Evolutionary conservation across 2,888 invertebrate genomes (phyloP), one percentile per base, ranked within the genome.

Genomic region (Epinotia brunnichana): DNA sequence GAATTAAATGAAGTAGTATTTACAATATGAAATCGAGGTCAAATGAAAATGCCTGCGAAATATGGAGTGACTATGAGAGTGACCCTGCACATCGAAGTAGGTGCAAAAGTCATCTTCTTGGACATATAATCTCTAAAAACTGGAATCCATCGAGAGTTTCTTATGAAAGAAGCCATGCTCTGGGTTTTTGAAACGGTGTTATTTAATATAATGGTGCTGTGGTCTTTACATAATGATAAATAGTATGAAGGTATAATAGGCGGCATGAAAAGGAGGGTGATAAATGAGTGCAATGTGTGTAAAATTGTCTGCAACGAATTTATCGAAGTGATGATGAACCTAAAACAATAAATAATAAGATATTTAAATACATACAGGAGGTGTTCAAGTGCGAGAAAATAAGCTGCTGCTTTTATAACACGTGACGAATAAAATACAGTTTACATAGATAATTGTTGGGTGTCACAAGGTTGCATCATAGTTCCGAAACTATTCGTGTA

Each of bases 251-350:
- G 83, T 59, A 85, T 81, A 61, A 82, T 78, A 15, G 89, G 85
- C 67, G 86, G 81, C 80, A 87, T 83, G 78, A 88, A 87, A 74
- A 88, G 78, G 59, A 87, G 76, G 76, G 86, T 83, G 74, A 91
- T 81, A 54, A 85, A 88, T 79, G 90, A 81, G 76, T 88, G 85
- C 78, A 89, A 79, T 79, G 83, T 81, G 74, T 82, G 80, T 76
- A 91, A 79, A 75, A 90, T 79, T 75, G 85, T 84, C 80, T 89
- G 88, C 80, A 93, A 77, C 79, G 84, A 80, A 79, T 83, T 78
- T 80, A 85, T 81, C 82, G 92, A 87, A 80, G 90, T 87, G 90
- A 83, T 84, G 91, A 91, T 87, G 82, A 92, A 93, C 92, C 93
- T 93, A 92, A 89, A 93, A 93, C 92, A 92, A 87, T 67, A 63